Conservation (phyloP, 2,797 vertebrate genomes). For the Scolopax bukidnonensis region DNA sequence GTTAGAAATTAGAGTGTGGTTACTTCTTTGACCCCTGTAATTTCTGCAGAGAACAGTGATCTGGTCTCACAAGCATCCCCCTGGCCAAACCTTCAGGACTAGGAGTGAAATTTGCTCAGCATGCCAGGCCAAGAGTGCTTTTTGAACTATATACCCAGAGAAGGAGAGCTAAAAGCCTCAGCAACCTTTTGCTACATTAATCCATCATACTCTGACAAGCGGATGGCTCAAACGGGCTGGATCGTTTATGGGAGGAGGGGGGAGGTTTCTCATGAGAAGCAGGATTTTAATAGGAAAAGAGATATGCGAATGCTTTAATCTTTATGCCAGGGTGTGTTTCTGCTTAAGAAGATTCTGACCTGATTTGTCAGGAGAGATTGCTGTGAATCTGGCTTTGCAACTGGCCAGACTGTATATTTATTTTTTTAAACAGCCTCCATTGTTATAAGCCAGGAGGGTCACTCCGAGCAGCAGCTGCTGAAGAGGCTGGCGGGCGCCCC, state of each 20-base stretch:
- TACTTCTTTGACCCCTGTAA: constrained; percentile 31
- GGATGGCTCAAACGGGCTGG: background rate
- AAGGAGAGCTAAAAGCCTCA: background rate
- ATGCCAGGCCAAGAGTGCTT: background rate
- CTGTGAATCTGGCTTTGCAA: background rate
- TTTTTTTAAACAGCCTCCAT: background rate
- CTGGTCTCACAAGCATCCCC: constrained; percentile 27
- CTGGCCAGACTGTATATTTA: background rate
- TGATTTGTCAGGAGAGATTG: background rate
- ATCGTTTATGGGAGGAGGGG: background rate
- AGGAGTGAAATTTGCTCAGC: background rate
- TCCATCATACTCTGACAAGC: background rate
- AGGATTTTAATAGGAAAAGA: background rate
- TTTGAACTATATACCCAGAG: background rate
- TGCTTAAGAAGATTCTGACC: background rate
- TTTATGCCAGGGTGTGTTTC: background rate
- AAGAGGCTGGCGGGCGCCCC: background rate
- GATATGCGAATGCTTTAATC: background rate
- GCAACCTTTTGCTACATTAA: background rate
- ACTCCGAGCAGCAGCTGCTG: constrained; percentile 23
- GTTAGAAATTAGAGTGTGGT: constrained; percentile 57
- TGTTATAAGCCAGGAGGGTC: background rate
- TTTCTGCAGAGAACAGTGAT: constrained; percentile 5
- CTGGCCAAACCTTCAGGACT: background rate
- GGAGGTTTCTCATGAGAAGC: background rate